Evolutionary conservation across 2,888 invertebrate species (phyloP), one percentile per base, ranked within the genome.

Genomic region (Malachius bipustulatus): DNA sequence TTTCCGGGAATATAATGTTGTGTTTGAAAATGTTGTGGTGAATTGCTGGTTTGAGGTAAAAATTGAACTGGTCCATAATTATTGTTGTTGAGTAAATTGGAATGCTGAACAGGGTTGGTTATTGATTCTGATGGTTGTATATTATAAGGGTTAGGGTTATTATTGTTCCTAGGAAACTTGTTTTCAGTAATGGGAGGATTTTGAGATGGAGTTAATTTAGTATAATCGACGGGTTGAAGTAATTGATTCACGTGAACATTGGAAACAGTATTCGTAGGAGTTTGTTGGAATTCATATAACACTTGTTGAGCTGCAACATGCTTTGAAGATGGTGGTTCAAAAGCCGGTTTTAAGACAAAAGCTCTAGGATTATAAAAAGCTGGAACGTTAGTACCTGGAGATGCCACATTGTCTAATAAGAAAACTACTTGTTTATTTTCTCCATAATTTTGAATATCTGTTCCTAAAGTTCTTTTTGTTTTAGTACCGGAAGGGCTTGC

Each of bases 281-380:
- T 52, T 45, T 55, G 55, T 37, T 57, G 54, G 36, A 52, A 56
- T 41, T 56, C 56, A 42, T 57, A 56, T 8, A 55, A 40, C 4
- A 56, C 52, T 44, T 56, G 55, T 41, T 57, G 55, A n/a, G 54
- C 50, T 10, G 54, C 48, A n/a, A 54, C 50, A 41, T 47, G 53
- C 39, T 48, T 52, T 32, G 47, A 50, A 32, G n/a, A 8, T 8
- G 6, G 6, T 19, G 24, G 24, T 19, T 19, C 24, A n/a, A 19
- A 19, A 6, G n/a, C 24, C n/a, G 24, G 24, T 19, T 19, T 19
- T 8, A 19, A n/a, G n/a, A 19, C n/a, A n/a, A 19, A n/a, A 19
- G 24, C 6, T n/a, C n/a, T 6, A 19, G 24, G 24, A 6, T 19
- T 19, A 30, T 41, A 43, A 16, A 40, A 33, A 2, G 16, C 26